Conservation (phyloP, 2,888 invertebrate genomes). For the Tromatobia lineatoria region DNA sequence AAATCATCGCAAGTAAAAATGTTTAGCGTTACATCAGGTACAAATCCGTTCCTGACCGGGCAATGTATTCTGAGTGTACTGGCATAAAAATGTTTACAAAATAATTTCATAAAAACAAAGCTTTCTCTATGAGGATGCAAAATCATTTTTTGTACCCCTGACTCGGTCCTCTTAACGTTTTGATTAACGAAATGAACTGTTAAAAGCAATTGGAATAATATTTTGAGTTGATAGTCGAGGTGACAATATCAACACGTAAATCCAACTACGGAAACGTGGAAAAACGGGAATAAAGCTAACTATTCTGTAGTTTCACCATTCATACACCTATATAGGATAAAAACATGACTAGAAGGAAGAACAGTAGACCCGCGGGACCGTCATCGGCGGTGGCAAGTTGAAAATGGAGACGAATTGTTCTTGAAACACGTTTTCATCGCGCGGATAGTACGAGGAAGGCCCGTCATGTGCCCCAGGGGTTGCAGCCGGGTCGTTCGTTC, state of each 20-base stretch:
- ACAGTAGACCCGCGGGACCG: conserved; percentile 36
- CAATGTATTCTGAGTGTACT: too few species aligned
- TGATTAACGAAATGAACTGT: too few species aligned
- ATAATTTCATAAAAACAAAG: too few species aligned
- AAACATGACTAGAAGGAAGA: conserved; percentile 3
- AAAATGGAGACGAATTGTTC: conserved; percentile 67
- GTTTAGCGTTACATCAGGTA: too few species aligned
- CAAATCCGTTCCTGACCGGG: too few species aligned
- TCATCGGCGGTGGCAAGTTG: conserved; percentile 66
- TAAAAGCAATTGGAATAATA: too few species aligned
- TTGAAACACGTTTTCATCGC: conserved; percentile 67
- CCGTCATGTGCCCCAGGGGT: conserved; percentile 36
- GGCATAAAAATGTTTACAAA: too few species aligned
- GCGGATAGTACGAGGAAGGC: conserved; percentile 8
- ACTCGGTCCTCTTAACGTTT: too few species aligned
- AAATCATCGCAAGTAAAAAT: too few species aligned
- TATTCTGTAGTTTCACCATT: conserved; percentile 19
- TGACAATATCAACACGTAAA: not conserved
- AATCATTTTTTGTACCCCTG: too few species aligned
- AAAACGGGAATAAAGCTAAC: conserved; percentile 46
- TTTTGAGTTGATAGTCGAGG: too few species aligned
- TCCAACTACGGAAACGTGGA: conserved; percentile 52
- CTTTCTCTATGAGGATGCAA: too few species aligned
- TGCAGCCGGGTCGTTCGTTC: conserved; percentile 37
- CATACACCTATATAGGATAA: not conserved